Conservation (phyloP, 2,797 vertebrate species). For the Margarornis squamiger region DNA sequence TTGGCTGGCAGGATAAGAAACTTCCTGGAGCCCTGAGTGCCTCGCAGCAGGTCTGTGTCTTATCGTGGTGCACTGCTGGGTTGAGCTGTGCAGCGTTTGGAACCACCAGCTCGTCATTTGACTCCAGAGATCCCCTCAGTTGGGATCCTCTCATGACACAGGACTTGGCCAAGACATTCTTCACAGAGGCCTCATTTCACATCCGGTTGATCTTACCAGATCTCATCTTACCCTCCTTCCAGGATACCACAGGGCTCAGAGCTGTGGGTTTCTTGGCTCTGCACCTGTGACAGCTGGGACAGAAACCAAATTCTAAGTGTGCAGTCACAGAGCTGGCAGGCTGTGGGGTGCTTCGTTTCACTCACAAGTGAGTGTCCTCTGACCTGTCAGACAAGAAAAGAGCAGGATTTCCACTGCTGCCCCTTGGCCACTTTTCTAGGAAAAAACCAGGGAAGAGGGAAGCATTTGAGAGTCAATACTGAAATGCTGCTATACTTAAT, state of each 20-base stretch:
- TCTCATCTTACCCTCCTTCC: not conserved
- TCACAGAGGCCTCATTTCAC: not conserved
- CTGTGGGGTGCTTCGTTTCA: not conserved
- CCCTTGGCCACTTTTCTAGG: not conserved
- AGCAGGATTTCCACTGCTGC: not conserved
- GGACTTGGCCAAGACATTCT: not conserved
- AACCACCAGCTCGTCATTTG: not conserved
- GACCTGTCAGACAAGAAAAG: not conserved
- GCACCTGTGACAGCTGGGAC: not conserved
- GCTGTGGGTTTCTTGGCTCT: not conserved
- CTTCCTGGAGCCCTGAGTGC: not conserved
- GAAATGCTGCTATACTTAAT: not conserved
- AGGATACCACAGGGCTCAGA: not conserved
- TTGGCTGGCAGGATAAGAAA: not conserved
- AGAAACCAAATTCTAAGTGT: not conserved
- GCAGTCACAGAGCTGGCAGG: not conserved
- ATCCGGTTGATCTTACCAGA: not conserved
- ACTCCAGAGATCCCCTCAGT: not conserved
- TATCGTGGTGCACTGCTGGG: not conserved
- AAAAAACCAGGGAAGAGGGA: not conserved
- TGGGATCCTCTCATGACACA: not conserved
- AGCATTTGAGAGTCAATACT: not conserved
- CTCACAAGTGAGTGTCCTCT: not conserved
- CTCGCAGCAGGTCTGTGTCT: not conserved
- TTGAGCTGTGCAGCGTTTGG: not conserved